A percentile compares a stretch with the other conserved stretches of the same genome.
phyloP scores from a whole-genome alignment of 2,888 invertebrate genomes.

The Dermolepida albohirtum region DNA sequence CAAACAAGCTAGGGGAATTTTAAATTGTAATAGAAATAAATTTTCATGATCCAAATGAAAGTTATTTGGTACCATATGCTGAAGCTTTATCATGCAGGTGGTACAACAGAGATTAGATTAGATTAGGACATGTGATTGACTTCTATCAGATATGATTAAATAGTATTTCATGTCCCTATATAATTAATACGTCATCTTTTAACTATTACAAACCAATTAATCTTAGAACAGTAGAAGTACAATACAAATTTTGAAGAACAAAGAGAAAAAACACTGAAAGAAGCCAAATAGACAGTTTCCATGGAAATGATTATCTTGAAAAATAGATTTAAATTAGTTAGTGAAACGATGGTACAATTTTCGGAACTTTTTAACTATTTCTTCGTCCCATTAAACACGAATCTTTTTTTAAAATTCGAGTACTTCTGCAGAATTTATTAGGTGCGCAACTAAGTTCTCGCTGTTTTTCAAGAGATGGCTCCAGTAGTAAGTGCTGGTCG shows the following conservation, averaged over 20 bases:
- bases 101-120: conserved; percentile 71
- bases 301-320: conserved; percentile 85
- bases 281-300: conserved; percentile 84
- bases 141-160: conserved; percentile 95
- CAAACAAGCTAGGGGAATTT: conserved; percentile 99
- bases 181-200: conserved; percentile 91
- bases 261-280: conserved; percentile 82
- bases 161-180: conserved; percentile 92
- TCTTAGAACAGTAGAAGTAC: conserved; percentile 81
- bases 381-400: too few relatives aligned
- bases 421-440: too few relatives aligned
- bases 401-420: too few relatives aligned
- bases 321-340: conserved; percentile 84
- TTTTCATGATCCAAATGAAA: conserved; percentile 95
- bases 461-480: too few relatives aligned
- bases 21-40: conserved; percentile 98
- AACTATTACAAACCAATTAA: conserved; percentile 80
- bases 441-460: too few relatives aligned
- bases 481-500: too few relatives aligned
- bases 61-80: conserved; percentile 95
- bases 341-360: conserved; percentile 86
- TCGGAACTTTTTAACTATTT: too few relatives aligned
- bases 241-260: conserved; percentile 89
- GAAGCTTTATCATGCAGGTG: conserved; percentile 90
- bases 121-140: conserved; percentile 81